These are phyloP conservation scores for Echinarachnius parma DNA, from an alignment of 53 echinoderm and acorn worm species.

Conservation along the genomic window DNA sequence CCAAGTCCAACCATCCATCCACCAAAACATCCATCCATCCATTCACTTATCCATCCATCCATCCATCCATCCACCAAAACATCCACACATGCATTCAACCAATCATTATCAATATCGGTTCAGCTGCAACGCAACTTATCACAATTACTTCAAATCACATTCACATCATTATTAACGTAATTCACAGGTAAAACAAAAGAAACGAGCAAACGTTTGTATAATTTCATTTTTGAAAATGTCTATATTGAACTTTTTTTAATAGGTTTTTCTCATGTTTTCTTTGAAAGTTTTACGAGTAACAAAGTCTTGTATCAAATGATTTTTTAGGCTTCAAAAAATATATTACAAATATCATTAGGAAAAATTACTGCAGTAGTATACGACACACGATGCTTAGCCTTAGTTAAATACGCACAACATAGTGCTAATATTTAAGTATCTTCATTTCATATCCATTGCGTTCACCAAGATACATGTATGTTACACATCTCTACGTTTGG, in stretches of 20 bases:
- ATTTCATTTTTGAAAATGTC: slow-evolving; percentile 47
- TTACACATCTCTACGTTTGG: no score
- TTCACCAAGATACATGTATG: no score
- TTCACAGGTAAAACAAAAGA: not conserved
- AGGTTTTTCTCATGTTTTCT: slow-evolving; percentile 30
- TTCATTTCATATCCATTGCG: no score
- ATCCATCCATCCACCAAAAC: no score
- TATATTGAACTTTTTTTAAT: slow-evolving; percentile 40
- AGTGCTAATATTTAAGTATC: no score
- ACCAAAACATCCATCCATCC: no score
- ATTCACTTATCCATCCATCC: no score
- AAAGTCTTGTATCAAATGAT: slow-evolving; percentile 52
- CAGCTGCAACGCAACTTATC: not conserved
- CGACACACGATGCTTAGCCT: slow-evolving; percentile 27
- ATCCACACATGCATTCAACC: no score
- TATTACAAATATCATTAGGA: slow-evolving; percentile 53
- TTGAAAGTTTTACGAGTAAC: slow-evolving; percentile 51
- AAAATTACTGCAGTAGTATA: slow-evolving; percentile 39
- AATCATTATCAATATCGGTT: not conserved
- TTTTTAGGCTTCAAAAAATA: slow-evolving; percentile 48
- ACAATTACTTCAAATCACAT: not conserved
- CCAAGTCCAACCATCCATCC: no score
- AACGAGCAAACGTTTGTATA: not conserved
- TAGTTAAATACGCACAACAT: no score
- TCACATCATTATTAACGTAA: no score